phyloP scores from a whole-genome alignment of 2,888 invertebrate species.

The Cephus pulcher region DNA sequence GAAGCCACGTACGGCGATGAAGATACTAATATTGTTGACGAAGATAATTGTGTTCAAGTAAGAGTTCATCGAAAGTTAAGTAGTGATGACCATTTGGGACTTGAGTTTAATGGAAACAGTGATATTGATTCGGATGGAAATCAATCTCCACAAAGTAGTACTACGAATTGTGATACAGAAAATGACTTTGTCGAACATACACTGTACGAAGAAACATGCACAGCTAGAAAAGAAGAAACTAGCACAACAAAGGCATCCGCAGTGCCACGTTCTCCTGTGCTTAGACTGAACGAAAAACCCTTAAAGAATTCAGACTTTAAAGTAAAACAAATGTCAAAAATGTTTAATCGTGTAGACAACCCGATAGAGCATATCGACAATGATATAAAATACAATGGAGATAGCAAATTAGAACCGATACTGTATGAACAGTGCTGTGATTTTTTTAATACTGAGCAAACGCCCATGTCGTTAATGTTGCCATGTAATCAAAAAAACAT shows the following conservation, averaged over 20 bases:
- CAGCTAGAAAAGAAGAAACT: not conserved
- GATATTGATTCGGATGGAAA: constrained; percentile 31
- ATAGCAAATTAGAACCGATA: constrained; percentile 33
- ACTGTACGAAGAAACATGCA: constrained; percentile 34
- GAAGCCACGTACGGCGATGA: constrained; percentile 15
- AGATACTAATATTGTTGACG: not conserved
- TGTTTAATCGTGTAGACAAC: constrained; percentile 2
- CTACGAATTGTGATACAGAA: constrained; percentile 22
- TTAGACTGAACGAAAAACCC: not conserved
- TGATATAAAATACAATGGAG: constrained; percentile 14
- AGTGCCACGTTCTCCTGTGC: not conserved
- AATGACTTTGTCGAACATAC: constrained; percentile 32
- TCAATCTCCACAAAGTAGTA: not conserved
- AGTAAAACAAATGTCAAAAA: not conserved
- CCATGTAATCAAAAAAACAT: not conserved
- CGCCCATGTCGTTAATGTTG: not conserved
- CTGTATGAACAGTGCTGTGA: constrained; percentile 52
- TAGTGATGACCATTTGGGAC: constrained; percentile 19
- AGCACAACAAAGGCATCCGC: not conserved
- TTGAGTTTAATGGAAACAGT: constrained; percentile 26
- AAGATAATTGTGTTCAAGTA: not conserved
- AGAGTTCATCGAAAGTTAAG: not conserved
- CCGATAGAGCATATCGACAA: constrained; percentile 15
- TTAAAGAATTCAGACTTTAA: not conserved
- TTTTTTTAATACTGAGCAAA: constrained; percentile 32